These are phyloP conservation scores for Cotesia congregata DNA, from an alignment of 2,888 invertebrate genomes.

Conservation along the genomic window DNA sequence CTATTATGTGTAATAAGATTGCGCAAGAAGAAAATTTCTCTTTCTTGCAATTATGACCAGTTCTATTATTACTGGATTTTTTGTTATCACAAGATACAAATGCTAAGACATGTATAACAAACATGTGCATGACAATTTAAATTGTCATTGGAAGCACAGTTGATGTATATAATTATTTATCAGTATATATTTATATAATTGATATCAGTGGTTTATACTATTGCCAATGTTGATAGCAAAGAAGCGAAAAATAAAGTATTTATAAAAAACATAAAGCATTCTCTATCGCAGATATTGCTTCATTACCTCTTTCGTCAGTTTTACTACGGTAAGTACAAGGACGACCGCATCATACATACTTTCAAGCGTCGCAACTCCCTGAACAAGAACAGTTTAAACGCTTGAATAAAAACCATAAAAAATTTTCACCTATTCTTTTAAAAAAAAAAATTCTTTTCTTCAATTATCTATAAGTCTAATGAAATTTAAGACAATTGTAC, in stretches of 20 bases:
- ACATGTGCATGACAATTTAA: background rate
- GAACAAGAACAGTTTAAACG: slow-evolving; percentile 10
- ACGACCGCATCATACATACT: slow-evolving; percentile 49
- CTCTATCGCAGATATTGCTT: slow-evolving; percentile 31
- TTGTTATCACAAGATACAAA: slow-evolving; percentile 5
- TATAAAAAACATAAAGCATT: slow-evolving; percentile 12
- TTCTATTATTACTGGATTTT: slow-evolving; percentile 5
- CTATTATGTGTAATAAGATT: slow-evolving; percentile 34
- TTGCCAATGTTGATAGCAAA: background rate
- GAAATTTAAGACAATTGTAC: too few species aligned
- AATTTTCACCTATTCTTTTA: background rate
- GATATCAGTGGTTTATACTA: background rate
- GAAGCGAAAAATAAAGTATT: slow-evolving; percentile 2
- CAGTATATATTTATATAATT: background rate
- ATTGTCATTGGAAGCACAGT: background rate
- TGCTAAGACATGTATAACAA: background rate
- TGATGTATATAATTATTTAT: slow-evolving; percentile 10
- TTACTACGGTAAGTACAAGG: slow-evolving; percentile 46
- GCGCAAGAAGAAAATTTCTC: slow-evolving; percentile 39
- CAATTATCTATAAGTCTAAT: background rate
- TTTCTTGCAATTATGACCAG: slow-evolving; percentile 33
- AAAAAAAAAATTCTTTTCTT: background rate
- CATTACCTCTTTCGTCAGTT: slow-evolving; percentile 40
- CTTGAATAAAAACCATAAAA: background rate
- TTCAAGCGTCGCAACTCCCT: slow-evolving; percentile 34